A percentile compares a stretch with the other conserved stretches of the same genome.
Evolutionary conservation across 2,113 vertebrate genomes (phyloP).

Genomic region (Platichthys stellatus): DNA sequence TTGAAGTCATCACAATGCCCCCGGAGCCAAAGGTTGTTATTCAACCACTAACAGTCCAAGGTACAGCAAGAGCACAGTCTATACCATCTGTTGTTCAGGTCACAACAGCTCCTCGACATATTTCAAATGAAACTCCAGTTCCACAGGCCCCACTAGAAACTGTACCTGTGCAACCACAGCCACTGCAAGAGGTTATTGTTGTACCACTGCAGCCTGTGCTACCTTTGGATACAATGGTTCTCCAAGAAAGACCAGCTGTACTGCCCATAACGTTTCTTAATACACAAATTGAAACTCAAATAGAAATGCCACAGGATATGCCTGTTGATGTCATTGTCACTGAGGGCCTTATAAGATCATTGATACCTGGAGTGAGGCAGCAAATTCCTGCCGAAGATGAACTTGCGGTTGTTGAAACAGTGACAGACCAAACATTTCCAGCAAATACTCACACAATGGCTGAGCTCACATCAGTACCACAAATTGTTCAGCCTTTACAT

Average conservation of each 20-base stretch:
- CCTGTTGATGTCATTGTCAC: conserved; percentile 26
- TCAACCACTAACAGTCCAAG: conserved; percentile 46
- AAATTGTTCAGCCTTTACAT: conserved; percentile 28
- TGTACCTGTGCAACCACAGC: conserved; percentile 43
- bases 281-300: conserved; percentile 27
- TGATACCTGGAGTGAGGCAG: conserved; percentile 22
- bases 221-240: conserved; percentile 7
- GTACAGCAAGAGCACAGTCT: conserved; percentile 20
- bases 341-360: conserved; percentile 16
- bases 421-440: conserved; percentile 24
- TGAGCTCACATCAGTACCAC: conserved; percentile 29
- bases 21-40: conserved; percentile 30
- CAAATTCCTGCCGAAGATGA: conserved; percentile 43
- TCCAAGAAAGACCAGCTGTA: conserved; percentile 26
- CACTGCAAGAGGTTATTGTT: conserved; percentile 43
- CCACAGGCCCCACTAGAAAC: conserved; percentile 33
- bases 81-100: conserved; percentile 26
- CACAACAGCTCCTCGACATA: conserved; percentile 8
- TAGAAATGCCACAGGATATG: conserved; percentile 39
- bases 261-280: conserved; percentile 9
- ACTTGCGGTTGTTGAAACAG: conserved; percentile 12
- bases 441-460: not conserved
- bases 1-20: conserved; percentile 40
- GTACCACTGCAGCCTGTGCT: conserved; percentile 1
- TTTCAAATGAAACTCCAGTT: conserved; percentile 32